Conservation (phyloP, 1,140 invertebrate species). For the Achroia grisella region DNA sequence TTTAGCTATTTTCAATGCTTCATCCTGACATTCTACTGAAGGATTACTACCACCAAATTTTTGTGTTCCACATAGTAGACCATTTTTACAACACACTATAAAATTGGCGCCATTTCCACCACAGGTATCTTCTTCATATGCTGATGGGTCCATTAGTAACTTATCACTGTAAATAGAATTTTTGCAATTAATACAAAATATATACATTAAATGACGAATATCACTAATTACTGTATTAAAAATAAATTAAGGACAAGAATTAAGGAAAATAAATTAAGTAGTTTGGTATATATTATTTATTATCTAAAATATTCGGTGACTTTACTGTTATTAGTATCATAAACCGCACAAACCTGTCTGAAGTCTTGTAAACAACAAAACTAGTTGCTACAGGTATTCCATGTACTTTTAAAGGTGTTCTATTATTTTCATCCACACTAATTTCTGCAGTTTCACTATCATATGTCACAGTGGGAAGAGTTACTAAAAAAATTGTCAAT, state of each 20-base stretch:
- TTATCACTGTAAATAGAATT: slow-evolving; percentile 34
- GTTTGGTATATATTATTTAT: too few species aligned
- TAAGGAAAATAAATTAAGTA: too few species aligned
- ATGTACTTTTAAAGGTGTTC: slow-evolving; percentile 73
- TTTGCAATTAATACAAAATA: too few species aligned
- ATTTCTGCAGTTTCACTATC: slow-evolving; percentile 78
- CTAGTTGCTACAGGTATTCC: slow-evolving; percentile 80
- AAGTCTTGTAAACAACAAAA: slow-evolving; percentile 76
- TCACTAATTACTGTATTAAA: too few species aligned
- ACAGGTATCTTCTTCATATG: slow-evolving; percentile 67
- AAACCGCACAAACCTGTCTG: slow-evolving; percentile 23
- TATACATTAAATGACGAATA: too few species aligned
- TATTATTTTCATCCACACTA: slow-evolving; percentile 71
- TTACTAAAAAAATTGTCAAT: slow-evolving; percentile 50
- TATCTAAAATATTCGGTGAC: background rate
- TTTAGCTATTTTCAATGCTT: slow-evolving; percentile 46
- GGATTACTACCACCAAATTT: slow-evolving; percentile 58
- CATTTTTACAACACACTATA: slow-evolving; percentile 52
- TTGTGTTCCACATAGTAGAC: slow-evolving; percentile 43
- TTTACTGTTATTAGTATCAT: background rate
- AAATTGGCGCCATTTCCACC: slow-evolving; percentile 53
- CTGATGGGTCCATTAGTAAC: slow-evolving; percentile 47
- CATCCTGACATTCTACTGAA: slow-evolving; percentile 39
- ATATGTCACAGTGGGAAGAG: slow-evolving; percentile 78
- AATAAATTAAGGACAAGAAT: too few species aligned